Percentiles rank a stretch among this genome's conserved stretches.
Conservation (phyloP, 2,113 vertebrate species). For the Mus spicilegus region DNA sequence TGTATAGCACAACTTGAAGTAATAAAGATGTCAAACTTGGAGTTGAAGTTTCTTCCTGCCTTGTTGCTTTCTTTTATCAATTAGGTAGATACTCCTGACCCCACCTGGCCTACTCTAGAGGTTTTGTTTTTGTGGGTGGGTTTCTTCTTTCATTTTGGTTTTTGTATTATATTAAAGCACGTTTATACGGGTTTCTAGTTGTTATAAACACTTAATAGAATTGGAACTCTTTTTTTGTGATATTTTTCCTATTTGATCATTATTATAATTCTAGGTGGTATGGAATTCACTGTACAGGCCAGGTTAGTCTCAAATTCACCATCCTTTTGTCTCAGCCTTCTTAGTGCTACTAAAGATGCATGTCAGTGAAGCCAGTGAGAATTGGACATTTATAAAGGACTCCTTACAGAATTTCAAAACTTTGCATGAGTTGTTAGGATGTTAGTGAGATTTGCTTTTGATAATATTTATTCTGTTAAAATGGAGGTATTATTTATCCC, state of each 20-base stretch:
- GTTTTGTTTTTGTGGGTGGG: neutral
- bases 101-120: neutral
- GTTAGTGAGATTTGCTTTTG: neutral
- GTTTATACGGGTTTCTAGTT: neutral
- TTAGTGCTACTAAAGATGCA: neutral
- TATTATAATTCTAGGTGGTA: neutral
- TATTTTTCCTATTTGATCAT: neutral
- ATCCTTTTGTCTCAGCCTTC: neutral
- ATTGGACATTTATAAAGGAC: neutral
- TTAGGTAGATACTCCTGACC: neutral
- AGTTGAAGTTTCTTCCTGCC: neutral
- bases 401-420: neutral
- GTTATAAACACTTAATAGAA: neutral
- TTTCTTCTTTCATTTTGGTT: neutral
- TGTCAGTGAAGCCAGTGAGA: neutral
- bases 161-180: neutral
- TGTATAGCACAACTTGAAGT: neutral
- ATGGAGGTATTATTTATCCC: neutral
- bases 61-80: neutral
- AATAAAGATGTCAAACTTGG: neutral
- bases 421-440: neutral
- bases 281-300: neutral
- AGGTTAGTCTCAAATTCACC: neutral
- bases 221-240: neutral
- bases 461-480: conserved; percentile 35